Percentiles rank a stretch among this genome's conserved stretches.
These are phyloP conservation scores for Gryllus longicercus DNA, from an alignment of 2,888 invertebrate genomes.

Conservation along the genomic window DNA sequence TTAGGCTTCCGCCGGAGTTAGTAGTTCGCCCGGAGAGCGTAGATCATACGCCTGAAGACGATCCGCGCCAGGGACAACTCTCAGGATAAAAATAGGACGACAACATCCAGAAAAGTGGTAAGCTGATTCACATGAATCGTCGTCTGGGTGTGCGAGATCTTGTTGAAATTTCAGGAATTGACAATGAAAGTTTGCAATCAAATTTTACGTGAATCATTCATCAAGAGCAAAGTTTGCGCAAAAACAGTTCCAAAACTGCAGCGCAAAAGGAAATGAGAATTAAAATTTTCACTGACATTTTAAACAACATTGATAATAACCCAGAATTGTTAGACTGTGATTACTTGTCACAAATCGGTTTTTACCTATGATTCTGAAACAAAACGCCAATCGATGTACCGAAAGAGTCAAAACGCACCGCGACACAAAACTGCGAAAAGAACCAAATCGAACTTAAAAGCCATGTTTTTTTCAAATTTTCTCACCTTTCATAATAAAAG, in stretches of 20 bases:
- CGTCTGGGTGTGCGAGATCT: no score
- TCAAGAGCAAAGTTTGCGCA: neutral
- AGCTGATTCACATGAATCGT: neutral
- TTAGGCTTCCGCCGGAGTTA: no score
- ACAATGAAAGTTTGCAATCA: neutral
- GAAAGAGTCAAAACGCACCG: neutral
- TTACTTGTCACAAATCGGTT: neutral
- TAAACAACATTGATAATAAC: neutral
- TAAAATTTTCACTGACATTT: neutral
- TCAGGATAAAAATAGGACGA: neutral
- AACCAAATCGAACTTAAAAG: neutral
- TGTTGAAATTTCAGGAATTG: neutral
- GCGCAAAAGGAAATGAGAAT: neutral
- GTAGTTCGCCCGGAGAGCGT: no score
- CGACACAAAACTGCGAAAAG: neutral
- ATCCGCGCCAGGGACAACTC: neutral
- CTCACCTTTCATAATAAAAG: no score
- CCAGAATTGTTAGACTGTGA: neutral
- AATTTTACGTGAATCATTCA: neutral
- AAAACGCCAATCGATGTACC: neutral
- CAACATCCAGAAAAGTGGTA: neutral
- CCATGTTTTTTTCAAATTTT: neutral
- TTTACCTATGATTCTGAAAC: constrained; percentile 5
- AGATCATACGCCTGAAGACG: neutral
- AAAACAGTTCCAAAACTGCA: neutral